Evolutionary conservation across 1,140 invertebrate genomes (phyloP).

Genomic region (Neocloeon triangulifer): DNA sequence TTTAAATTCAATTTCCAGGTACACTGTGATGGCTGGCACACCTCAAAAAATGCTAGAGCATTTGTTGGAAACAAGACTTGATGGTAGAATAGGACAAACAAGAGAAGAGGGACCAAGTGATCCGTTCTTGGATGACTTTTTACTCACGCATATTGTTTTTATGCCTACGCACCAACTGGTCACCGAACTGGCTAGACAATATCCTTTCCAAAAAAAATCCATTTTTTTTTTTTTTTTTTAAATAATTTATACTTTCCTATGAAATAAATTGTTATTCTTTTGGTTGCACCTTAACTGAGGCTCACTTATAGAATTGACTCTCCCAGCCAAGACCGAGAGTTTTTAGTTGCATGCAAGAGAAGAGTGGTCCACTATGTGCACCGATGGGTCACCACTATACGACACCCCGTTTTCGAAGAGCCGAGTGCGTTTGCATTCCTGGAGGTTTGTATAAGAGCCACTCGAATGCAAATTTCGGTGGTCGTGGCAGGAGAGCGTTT

Average conservation of each 20-base stretch:
- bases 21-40: conserved; percentile 73
- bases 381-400: conserved; percentile 47
- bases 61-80: conserved; percentile 56
- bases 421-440: conserved; percentile 42
- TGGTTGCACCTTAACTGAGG: conserved; percentile 12
- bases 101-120: conserved; percentile 19
- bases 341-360: conserved; percentile 45
- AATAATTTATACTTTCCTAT: too few relatives aligned
- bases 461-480: background rate
- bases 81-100: conserved; percentile 20
- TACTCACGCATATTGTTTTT: conserved; percentile 71
- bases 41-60: conserved; percentile 75
- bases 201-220: conserved; percentile 43
- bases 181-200: conserved; percentile 50
- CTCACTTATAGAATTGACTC: conserved; percentile 31
- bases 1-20: conserved; percentile 26
- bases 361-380: conserved; percentile 59
- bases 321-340: conserved; percentile 39
- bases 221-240: background rate
- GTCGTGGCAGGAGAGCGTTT: background rate
- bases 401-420: conserved; percentile 54
- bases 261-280: too few relatives aligned
- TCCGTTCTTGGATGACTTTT: conserved; percentile 62
- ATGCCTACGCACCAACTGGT: conserved; percentile 57
- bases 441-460: conserved; percentile 21